These are phyloP conservation scores for Nyctibius bracteatus DNA, from an alignment of 2,113 vertebrate species.

Conservation along the genomic window DNA sequence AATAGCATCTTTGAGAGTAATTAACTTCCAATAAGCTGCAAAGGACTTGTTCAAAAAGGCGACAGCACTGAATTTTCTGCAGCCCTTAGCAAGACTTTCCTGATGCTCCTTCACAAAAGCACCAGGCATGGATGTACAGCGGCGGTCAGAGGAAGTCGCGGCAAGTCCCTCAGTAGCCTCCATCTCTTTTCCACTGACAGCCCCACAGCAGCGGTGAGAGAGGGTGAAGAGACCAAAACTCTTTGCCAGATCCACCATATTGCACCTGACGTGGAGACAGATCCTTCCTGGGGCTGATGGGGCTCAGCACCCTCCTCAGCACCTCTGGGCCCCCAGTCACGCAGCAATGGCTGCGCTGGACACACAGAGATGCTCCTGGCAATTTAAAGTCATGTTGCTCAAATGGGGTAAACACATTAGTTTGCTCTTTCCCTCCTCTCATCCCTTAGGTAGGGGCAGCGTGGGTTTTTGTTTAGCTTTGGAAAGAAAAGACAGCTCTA, in stretches of 20 bases:
- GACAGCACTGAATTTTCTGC: background rate
- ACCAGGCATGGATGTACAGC: rapidly evolving
- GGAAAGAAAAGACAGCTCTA: background rate
- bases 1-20: background rate
- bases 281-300: background rate
- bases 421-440: background rate
- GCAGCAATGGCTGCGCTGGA: rapidly evolving
- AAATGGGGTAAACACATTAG: background rate
- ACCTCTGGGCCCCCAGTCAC: rapidly evolving
- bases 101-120: background rate
- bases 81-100: background rate
- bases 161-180: background rate
- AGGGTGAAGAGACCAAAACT: background rate
- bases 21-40: background rate
- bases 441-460: background rate
- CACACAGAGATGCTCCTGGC: rapidly evolving
- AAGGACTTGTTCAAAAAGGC: background rate
- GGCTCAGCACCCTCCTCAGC: rapidly evolving
- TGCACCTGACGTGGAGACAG: background rate
- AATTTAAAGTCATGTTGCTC: rapidly evolving
- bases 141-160: rapidly evolving
- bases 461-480: background rate
- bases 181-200: background rate
- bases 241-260: background rate
- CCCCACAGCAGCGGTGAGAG: background rate